These are phyloP conservation scores for Nomada goodeniana DNA, from an alignment of 2,888 invertebrate species.

Conservation along the genomic window DNA sequence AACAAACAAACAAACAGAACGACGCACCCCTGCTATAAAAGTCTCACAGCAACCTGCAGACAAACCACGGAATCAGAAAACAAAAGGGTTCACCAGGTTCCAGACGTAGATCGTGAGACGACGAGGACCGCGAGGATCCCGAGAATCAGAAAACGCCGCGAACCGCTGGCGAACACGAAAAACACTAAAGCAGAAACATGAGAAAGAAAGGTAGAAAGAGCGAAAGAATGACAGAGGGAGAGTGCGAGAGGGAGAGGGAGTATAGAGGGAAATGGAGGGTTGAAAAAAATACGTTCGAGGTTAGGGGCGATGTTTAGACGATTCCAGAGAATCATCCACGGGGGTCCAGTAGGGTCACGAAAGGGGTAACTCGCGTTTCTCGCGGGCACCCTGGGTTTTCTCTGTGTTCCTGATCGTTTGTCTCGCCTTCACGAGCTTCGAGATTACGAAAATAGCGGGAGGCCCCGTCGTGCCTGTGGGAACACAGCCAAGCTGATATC, in stretches of 20 bases:
- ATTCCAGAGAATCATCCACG: conserved; percentile 45
- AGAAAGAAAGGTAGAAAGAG: conserved; percentile 5
- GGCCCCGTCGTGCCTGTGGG: conserved; percentile 73
- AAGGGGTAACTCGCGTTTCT: conserved; percentile 33
- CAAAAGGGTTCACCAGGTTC: conserved; percentile 5
- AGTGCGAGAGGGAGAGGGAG: conserved; percentile 15
- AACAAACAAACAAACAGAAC: too few species aligned
- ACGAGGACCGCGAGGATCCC: conserved; percentile 25
- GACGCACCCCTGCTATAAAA: too few species aligned
- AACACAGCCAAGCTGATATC: conserved; percentile 58
- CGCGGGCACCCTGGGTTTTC: conserved; percentile 33
- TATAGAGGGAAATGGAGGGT: conserved; percentile 16
- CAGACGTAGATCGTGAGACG: conserved; percentile 34
- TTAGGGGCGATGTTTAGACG: conserved; percentile 51
- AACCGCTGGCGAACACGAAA: conserved; percentile 42
- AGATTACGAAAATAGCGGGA: conserved; percentile 81
- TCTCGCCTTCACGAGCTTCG: conserved; percentile 51
- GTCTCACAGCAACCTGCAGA: too few species aligned
- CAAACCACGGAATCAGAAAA: not conserved
- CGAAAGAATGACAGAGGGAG: conserved; percentile 13
- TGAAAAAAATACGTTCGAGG: conserved; percentile 61
- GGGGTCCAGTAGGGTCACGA: conserved; percentile 45
- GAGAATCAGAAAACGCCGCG: conserved; percentile 42
- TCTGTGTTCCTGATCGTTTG: conserved; percentile 59
- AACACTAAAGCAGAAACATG: conserved; percentile 33